These are phyloP conservation scores for Oreochromis aureus DNA, from an alignment of 2,113 vertebrate genomes.

Conservation along the genomic window DNA sequence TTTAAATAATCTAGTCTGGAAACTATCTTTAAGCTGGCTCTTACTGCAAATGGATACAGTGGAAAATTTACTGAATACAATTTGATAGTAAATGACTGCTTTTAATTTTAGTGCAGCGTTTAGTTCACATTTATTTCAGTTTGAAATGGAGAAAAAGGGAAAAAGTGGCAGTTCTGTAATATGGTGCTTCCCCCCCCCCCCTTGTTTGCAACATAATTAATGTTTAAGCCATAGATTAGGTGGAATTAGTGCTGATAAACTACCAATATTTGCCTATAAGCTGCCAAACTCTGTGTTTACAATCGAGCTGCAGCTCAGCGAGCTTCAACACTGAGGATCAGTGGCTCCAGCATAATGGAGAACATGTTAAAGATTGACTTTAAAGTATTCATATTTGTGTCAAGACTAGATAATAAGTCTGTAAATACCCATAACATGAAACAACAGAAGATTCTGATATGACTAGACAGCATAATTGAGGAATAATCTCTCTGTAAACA, in stretches of 20 bases:
- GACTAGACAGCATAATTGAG: background rate
- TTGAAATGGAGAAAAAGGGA: background rate
- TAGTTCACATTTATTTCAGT: background rate
- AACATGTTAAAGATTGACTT: background rate
- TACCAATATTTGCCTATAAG: background rate
- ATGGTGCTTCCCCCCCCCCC: no score
- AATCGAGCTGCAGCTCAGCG: background rate
- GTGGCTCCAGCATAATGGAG: background rate
- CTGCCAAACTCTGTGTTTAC: background rate
- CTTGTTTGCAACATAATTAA: background rate
- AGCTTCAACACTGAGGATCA: background rate
- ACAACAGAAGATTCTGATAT: background rate
- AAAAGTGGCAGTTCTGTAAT: background rate
- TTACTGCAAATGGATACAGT: background rate
- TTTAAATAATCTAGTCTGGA: background rate
- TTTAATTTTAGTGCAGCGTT: background rate
- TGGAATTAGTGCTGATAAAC: background rate
- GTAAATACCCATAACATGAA: background rate
- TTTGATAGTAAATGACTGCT: background rate
- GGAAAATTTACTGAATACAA: background rate
- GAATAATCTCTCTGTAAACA: background rate
- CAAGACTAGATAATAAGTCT: background rate
- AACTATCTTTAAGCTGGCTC: background rate
- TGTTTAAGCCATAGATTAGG: background rate
- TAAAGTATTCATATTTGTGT: conserved; percentile 3